Evolutionary conservation across 2,113 vertebrate genomes (phyloP).

Genomic region (Murina feae): DNA sequence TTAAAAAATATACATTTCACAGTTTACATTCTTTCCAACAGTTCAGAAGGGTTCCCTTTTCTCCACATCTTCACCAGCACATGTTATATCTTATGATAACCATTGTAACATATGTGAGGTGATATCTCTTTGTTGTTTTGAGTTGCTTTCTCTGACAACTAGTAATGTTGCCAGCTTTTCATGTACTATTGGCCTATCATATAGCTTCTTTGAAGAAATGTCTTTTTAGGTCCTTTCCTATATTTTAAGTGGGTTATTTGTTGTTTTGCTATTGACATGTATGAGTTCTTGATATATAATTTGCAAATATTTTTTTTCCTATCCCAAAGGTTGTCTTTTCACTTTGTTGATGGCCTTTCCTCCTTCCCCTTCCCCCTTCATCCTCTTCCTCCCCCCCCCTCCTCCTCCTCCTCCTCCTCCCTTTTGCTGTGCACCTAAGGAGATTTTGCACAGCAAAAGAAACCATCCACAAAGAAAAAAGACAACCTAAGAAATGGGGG

Average conservation of each 20-base stretch:
- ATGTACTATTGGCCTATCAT: background rate
- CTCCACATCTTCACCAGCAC: background rate
- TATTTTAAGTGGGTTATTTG: background rate
- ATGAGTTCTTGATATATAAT: background rate
- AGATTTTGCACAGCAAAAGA: background rate
- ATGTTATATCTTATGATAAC: background rate
- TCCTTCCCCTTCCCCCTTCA: too few species aligned
- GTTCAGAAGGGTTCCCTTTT: background rate
- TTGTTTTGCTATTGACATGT: background rate
- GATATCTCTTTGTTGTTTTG: background rate
- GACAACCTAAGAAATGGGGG: background rate
- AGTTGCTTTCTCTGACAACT: background rate
- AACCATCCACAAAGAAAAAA: too few species aligned
- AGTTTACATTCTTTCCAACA: background rate
- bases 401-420: too few species aligned
- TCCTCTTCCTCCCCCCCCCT: too few species aligned
- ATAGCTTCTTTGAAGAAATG: background rate
- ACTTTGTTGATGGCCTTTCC: background rate
- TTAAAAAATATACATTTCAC: too few species aligned
- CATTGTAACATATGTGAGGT: background rate
- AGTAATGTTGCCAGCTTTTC: background rate
- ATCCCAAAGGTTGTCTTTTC: background rate
- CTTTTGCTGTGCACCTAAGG: background rate
- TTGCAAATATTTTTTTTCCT: background rate
- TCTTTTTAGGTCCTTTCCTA: background rate